These are phyloP conservation scores for Oncorhynchus nerka DNA, from an alignment of 2,113 vertebrate genomes.

Conservation along the genomic window DNA sequence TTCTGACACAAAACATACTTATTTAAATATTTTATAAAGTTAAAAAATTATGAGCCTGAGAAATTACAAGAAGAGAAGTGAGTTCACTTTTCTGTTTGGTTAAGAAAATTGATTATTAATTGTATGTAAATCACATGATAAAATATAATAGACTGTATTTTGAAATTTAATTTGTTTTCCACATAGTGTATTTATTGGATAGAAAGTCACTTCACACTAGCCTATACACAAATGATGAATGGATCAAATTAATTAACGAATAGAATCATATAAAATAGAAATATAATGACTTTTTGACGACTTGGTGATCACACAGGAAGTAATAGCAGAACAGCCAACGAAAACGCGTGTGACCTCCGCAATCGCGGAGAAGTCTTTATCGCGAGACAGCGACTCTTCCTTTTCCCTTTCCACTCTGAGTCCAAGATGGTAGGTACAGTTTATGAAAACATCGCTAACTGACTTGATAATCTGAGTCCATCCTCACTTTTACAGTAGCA, in stretches of 20 bases:
- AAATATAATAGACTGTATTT: no score
- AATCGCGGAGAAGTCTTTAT: slow-evolving; percentile 61
- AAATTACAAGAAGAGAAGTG: no score
- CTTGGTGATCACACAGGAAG: slow-evolving; percentile 26
- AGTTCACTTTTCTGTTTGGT: no score
- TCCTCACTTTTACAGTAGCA: slow-evolving; percentile 43
- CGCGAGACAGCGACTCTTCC: slow-evolving; percentile 73
- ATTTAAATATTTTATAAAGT: no score
- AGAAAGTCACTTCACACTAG: no score
- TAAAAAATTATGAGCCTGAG: no score
- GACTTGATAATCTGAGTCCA: slow-evolving; percentile 60
- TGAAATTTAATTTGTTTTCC: no score
- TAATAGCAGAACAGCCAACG: slow-evolving; percentile 30
- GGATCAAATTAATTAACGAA: neutral
- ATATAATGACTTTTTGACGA: neutral
- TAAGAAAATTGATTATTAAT: no score
- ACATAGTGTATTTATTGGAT: no score
- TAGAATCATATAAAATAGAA: neutral
- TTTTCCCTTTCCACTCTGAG: slow-evolving; percentile 77
- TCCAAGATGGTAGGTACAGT: slow-evolving; percentile 78
- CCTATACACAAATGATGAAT: no score
- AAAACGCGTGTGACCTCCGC: slow-evolving; percentile 17
- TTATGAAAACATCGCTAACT: slow-evolving; percentile 15
- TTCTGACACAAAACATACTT: no score
- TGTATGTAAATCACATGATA: no score